phyloP scores from a whole-genome alignment of 2,113 vertebrate genomes.

The Syngnathoides biaculeatus region DNA sequence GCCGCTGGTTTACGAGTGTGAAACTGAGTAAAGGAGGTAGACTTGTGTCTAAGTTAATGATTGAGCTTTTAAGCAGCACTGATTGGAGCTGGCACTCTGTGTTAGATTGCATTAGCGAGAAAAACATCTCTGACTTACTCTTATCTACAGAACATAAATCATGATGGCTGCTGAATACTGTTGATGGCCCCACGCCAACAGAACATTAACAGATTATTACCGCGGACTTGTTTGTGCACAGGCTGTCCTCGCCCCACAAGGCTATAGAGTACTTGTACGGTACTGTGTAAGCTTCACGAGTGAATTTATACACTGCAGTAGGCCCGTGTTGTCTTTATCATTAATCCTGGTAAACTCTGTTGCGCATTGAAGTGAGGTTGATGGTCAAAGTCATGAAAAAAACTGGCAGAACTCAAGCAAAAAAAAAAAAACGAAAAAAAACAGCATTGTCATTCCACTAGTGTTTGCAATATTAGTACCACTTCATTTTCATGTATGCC shows the following conservation, averaged over 20 bases:
- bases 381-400: background rate
- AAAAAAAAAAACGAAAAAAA: too few relatives aligned
- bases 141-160: slow-evolving; percentile 51
- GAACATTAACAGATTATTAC: slow-evolving; percentile 62
- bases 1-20: background rate
- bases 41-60: slow-evolving; percentile 32
- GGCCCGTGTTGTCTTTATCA: slow-evolving; percentile 12
- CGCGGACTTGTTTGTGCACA: slow-evolving; percentile 24
- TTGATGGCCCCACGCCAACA: slow-evolving; percentile 44
- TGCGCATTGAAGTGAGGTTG: too few relatives aligned
- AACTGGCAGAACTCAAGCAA: background rate
- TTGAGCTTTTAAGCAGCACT: slow-evolving; percentile 36
- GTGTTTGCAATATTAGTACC: background rate
- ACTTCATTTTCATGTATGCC: too few relatives aligned
- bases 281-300: slow-evolving; percentile 36
- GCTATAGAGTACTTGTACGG: slow-evolving; percentile 45
- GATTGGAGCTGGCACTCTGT: slow-evolving; percentile 38
- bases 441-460: background rate
- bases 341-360: too few relatives aligned
- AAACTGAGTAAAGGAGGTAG: background rate
- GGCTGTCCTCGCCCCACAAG: slow-evolving; percentile 24
- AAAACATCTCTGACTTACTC: slow-evolving; percentile 40
- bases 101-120: slow-evolving; percentile 30
- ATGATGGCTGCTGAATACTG: slow-evolving; percentile 41
- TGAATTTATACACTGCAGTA: slow-evolving; percentile 14